Percentiles rank a stretch among this genome's conserved stretches.
Conservation (phyloP, 2,113 vertebrate genomes). For the Uria lomvia region DNA sequence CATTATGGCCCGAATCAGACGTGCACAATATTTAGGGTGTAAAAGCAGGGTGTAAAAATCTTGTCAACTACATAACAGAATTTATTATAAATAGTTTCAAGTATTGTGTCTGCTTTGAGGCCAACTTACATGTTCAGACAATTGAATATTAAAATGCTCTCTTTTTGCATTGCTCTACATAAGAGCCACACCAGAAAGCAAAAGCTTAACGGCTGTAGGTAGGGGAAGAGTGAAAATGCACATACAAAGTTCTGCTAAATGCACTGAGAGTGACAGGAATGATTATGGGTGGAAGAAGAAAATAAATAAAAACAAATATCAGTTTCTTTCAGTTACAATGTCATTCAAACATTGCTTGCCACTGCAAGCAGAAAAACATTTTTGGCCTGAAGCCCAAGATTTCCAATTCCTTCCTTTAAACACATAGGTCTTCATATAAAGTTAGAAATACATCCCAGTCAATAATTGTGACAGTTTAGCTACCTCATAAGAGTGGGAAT, state of each 20-base stretch:
- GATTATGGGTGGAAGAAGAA: not conserved
- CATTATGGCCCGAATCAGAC: not conserved
- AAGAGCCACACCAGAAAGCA: not conserved
- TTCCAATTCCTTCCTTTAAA: not conserved
- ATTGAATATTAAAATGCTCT: not conserved
- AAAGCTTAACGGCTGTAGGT: not conserved
- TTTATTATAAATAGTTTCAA: not conserved
- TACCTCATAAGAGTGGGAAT: not conserved
- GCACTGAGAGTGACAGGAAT: not conserved
- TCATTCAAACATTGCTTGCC: not conserved
- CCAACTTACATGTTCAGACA: not conserved
- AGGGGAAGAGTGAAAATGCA: not conserved
- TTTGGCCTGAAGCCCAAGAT: not conserved
- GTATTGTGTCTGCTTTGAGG: not conserved
- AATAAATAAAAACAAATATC: not conserved
- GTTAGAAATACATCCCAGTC: not conserved
- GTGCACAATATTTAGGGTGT: not conserved
- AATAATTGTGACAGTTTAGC: not conserved
- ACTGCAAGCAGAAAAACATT: not conserved
- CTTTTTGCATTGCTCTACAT: not conserved
- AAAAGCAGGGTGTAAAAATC: not conserved
- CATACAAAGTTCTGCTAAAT: not conserved
- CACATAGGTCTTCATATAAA: not conserved
- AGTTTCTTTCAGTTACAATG: not conserved
- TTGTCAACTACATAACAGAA: not conserved